Evolutionary conservation across 2,797 vertebrate species (phyloP), one percentile per base, ranked within the genome.

Genomic region (Vespertilio murinus): DNA sequence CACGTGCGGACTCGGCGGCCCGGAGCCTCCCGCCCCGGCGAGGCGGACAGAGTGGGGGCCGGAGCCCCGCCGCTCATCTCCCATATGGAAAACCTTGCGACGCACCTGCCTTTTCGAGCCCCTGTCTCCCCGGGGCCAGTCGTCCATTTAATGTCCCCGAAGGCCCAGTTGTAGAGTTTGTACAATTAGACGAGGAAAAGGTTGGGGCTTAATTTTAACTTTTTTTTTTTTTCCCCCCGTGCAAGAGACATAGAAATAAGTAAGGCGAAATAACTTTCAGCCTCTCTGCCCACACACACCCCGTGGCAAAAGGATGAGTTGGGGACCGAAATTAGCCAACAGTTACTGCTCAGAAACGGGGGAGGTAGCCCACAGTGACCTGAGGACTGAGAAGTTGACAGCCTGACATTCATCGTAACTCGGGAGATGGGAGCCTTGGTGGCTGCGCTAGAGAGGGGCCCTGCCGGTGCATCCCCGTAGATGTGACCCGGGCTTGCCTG

Each of bases 11-110:
- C 70, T 28, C 69, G 20, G 16, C 49, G 28, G 88, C 12, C 73
- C 20, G 2, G 67, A 45, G 22, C 28, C 14, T 35, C 54, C 54
- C 12, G 3, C 33, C 6, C 4, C 23, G 45, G 28, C 6, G 82
- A 35, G 87, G 12, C 79, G 6, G 74, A 42, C n/a, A 67, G n/a
- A 47, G 56, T 33, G 71, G 70, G 25, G 11, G 6, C 23, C 23
- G 22, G 52, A 71, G 59, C 28, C 56, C 11, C 59, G 0, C 25
- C 56, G 35, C 10, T 40, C 12, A 17, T 5, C 3, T 80, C 45
- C 94, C 97, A 65, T 94, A 91, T 96, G 96, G 96, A 49, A 91
- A 35, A 88, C 3, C 64, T 67, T 5, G 54, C 56, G 25, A 7
- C 49, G n/a, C 40, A 6, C 59, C 75, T 59, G 86, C 25, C 20